Conservation (phyloP, 2,888 invertebrate species). For the Altica lythri region DNA sequence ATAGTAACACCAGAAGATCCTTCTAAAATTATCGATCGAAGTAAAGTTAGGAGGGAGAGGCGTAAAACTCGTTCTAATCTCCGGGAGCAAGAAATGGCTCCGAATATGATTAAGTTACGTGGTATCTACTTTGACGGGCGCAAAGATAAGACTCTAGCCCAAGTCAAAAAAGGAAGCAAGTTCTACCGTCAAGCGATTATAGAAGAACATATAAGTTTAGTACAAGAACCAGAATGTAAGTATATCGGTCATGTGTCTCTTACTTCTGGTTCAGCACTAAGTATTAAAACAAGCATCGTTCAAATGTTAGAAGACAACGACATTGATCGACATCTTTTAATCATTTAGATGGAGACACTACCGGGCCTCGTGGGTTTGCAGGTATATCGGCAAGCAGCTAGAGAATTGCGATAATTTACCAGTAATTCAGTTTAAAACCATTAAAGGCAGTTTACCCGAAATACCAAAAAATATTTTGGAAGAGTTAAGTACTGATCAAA, state of each 20-base stretch:
- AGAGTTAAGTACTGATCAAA: background rate
- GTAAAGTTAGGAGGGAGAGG: conserved; percentile 10
- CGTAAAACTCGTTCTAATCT: conserved; percentile 7
- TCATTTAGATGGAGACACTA: background rate
- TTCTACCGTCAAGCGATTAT: conserved; percentile 14
- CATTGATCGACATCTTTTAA: conserved; percentile 2
- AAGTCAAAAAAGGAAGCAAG: background rate
- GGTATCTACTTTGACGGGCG: conserved; percentile 37
- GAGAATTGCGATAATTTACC: background rate
- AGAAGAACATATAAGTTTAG: conserved; percentile 35
- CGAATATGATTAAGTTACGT: conserved; percentile 7
- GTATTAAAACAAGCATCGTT: conserved; percentile 16
- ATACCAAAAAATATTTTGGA: conserved; percentile 1
- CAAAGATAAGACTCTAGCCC: conserved; percentile 36
- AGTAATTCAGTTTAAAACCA: background rate
- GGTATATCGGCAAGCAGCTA: background rate
- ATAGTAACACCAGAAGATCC: conserved; percentile 21
- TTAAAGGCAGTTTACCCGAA: background rate
- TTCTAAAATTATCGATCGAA: conserved; percentile 22
- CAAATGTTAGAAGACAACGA: conserved; percentile 13
- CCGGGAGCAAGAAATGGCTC: background rate
- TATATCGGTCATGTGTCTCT: conserved; percentile 27
- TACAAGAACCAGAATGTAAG: conserved; percentile 32
- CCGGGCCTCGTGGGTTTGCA: background rate
- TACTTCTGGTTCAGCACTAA: conserved; percentile 8